These are phyloP conservation scores for Ptychadena robeensis DNA, from an alignment of 2,797 vertebrate genomes.

Conservation along the genomic window DNA sequence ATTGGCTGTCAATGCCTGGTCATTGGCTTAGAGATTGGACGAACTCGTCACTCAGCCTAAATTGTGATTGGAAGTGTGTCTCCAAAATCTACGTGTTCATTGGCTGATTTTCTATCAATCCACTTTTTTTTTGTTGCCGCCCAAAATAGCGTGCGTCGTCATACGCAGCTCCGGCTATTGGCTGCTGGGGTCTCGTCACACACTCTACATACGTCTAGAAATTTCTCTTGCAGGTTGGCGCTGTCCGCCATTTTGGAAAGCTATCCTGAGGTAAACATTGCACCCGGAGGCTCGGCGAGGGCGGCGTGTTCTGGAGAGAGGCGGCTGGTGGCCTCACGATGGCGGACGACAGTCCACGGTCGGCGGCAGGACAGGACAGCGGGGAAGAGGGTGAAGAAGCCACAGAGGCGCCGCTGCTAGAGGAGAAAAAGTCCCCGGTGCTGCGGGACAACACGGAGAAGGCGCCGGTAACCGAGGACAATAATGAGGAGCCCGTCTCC, in stretches of 20 bases:
- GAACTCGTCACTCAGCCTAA: background rate
- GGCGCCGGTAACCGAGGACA: slow-evolving; percentile 62
- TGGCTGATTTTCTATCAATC: background rate
- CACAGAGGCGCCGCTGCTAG: slow-evolving; percentile 68
- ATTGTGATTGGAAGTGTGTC: background rate
- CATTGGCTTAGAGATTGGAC: background rate
- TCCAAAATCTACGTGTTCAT: background rate
- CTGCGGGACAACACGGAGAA: slow-evolving; percentile 69
- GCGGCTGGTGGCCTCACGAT: background rate
- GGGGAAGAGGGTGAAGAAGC: slow-evolving; percentile 72
- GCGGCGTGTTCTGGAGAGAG: background rate
- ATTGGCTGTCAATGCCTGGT: background rate
- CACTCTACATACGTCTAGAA: background rate
- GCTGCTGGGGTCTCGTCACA: background rate
- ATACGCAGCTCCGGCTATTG: background rate
- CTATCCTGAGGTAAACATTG: slow-evolving; percentile 59
- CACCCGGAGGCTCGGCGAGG: background rate
- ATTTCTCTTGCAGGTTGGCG: background rate
- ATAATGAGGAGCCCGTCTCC: slow-evolving; percentile 62
- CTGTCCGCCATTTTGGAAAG: slow-evolving; percentile 40
- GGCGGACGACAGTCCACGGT: slow-evolving; percentile 38
- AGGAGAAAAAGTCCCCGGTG: slow-evolving; percentile 57
- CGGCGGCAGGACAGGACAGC: slow-evolving; percentile 59
- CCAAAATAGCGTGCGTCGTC: background rate
- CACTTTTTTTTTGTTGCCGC: no score